Base-by-base conservation (phyloP, 2,888 invertebrate species). In the Melinaea menophilus region DNA sequence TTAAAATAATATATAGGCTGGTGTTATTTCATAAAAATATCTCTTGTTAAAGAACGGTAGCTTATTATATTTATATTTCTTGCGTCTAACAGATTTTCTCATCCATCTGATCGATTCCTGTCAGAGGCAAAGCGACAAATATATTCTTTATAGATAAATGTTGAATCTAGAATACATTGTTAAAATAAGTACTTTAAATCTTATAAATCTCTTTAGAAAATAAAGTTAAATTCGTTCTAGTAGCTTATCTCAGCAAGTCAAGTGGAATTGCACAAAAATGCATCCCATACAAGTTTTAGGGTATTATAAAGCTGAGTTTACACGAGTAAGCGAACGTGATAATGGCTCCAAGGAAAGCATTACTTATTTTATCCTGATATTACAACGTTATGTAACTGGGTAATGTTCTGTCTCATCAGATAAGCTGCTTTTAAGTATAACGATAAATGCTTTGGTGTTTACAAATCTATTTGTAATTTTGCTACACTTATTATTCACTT, bases 1-100 rank as follows among this genome's bases (percentile, higher is more conserved):
- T 80, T 81, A 75, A 47, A 7, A 66, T 64, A 63, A 48, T 68
- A 47, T 73, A 82, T 75, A 83, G 79, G 75, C 0, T 78, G 85
- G 22, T 70, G 9, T 41, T 41, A 9, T 41, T 41, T 41, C 3
- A 9, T 22, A 5, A 9, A 41, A 41, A 41, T 9, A 5, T 41
- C 41, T 5, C 37, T 37, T 4, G 37, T 37, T 37, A 37, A 37
- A 5, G 9, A 9, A 41, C 5, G 41, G 1, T 41, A 2, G 9
- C 1, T 41, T 41, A 41, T 41, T 41, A 41, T 9, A 9, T 9
- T 9, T 41, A 41, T 9, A 9, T 2, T 41, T 41, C 37, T 37
- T 37, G 5, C 4, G 37, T 3, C 4, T 37, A 5, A 5, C 7
- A 37, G 1, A 4, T 37, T 7, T 4, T 37, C 37, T 37, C 37